Percentiles rank a stretch among this genome's conserved stretches.
Evolutionary conservation across 2,888 invertebrate species (phyloP).

Genomic region (Trachelus tabidus): DNA sequence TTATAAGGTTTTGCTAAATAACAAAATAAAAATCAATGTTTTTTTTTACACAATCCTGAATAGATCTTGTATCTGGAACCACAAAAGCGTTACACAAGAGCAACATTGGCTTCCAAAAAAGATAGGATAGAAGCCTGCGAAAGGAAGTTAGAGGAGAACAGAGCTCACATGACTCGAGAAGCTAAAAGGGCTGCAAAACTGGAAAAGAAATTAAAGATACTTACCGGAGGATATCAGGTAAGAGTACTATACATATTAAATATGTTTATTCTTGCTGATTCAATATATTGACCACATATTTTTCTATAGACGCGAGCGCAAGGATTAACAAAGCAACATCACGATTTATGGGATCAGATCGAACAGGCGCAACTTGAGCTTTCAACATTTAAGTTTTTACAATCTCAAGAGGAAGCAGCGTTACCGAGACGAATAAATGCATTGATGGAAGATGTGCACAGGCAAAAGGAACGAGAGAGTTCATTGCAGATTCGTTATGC

Average conservation of each 20-base stretch:
- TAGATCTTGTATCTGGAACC: constrained; percentile 90
- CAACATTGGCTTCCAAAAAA: constrained; percentile 94
- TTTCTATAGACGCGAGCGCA: constrained; percentile 76
- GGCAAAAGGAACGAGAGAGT: constrained; percentile 92
- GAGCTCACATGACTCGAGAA: constrained; percentile 95
- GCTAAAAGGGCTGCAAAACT: constrained; percentile 97
- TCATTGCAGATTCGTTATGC: constrained; percentile 86
- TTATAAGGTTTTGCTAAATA: constrained; percentile 24
- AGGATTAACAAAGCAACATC: constrained; percentile 86
- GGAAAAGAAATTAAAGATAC: constrained; percentile 95
- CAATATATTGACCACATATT: constrained; percentile 8
- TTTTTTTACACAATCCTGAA: not conserved
- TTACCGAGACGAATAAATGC: constrained; percentile 91
- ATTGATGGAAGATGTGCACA: constrained; percentile 89
- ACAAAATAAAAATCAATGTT: not conserved
- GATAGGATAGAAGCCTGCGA: constrained; percentile 95
- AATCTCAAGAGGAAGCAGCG: constrained; percentile 89
- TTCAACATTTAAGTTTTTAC: constrained; percentile 90
- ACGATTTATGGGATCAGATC: constrained; percentile 88
- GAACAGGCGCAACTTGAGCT: constrained; percentile 91
- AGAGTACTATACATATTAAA: not conserved
- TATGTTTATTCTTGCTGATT: not conserved
- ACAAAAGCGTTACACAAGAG: constrained; percentile 92
- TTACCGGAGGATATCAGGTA: constrained; percentile 93
- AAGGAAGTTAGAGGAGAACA: constrained; percentile 91